Evolutionary conservation across 2,888 invertebrate species (phyloP), one percentile per base, ranked within the genome.

Genomic region (Pollenia amentaria): DNA sequence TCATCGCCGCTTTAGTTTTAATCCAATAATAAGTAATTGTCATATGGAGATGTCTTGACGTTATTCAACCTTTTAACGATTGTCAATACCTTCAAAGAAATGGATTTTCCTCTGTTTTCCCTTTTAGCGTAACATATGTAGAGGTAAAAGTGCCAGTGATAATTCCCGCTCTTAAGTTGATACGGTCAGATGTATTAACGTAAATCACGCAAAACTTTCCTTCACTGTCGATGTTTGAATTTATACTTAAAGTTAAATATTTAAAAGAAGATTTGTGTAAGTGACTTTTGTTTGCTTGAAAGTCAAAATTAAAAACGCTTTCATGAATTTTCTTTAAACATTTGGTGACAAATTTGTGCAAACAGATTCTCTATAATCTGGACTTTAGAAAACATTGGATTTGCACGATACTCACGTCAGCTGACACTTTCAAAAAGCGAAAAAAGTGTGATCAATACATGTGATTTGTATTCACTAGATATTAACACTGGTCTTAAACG

Each of bases 41-140:
- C 64, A 64, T 64, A 53, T 72, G 64, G 64, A 65, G 78, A 51
- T 79, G 70, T 62, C 78, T 67, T 79, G 60, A 48, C 51, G 21
- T 60, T 38, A 48, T 62, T 79, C 70, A 70, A 70, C 78, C 80
- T 80, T 72, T 69, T 69, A 55, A 12, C 44, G 40, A 44, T 21
- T 21, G 44, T 51, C 38, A 55, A 69, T 29, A 38, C 16, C 12
- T 44, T 55, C 12, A 29, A 16, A 18, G 6, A 40, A 60, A 16
- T 3, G 65, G 29, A 48, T 67, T 69, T 48, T 12, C 12, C 14
- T 38, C 18, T 42, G 42, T n/a, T 75, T 46, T 60, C 46, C 40
- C 29, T 16, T 40, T 12, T 48, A 46, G 7, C 75, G 40, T 53
- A 18, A 51, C 76, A 76, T 65, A 64, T 76, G 76, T 76, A 48